A percentile compares a stretch with the other conserved stretches of the same genome.
Conservation (phyloP, 2,888 invertebrate species). For the Eristalis arbustorum region DNA sequence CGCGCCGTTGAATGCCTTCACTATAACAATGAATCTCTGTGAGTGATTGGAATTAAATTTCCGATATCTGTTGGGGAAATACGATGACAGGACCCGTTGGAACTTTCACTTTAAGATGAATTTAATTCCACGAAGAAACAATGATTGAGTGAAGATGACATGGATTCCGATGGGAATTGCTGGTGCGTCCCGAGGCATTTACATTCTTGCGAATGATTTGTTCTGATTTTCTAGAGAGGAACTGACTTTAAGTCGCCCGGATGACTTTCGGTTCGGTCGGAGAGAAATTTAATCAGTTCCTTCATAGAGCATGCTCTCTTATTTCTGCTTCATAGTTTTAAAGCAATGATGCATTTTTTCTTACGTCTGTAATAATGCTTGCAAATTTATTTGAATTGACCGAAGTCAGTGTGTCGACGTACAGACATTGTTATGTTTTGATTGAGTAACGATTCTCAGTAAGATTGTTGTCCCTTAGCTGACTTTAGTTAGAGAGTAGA, state of each 20-base stretch:
- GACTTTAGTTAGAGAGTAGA: too few species aligned
- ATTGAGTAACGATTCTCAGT: too few species aligned
- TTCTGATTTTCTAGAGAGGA: background rate
- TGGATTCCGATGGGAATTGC: background rate
- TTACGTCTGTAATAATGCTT: background rate
- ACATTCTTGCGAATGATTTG: background rate
- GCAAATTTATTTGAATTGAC: too few species aligned
- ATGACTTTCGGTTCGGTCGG: background rate
- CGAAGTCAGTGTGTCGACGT: too few species aligned
- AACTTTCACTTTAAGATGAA: constrained; percentile 1
- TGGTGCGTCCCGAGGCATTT: background rate
- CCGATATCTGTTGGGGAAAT: constrained; percentile 6
- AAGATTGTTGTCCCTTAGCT: too few species aligned
- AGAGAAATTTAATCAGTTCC: too few species aligned
- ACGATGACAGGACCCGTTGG: background rate
- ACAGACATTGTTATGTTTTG: too few species aligned
- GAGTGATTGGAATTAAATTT: constrained; percentile 28
- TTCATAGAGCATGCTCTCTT: too few species aligned
- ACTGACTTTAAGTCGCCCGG: background rate
- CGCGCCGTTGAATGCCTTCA: constrained; percentile 6
- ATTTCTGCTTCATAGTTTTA: background rate
- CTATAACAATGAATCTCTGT: background rate
- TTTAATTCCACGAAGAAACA: constrained; percentile 4
- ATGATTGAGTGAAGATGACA: background rate
- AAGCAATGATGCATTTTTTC: background rate